phyloP scores from a whole-genome alignment of 2,113 vertebrate genomes.

The Urocynchramus pylzowi region DNA sequence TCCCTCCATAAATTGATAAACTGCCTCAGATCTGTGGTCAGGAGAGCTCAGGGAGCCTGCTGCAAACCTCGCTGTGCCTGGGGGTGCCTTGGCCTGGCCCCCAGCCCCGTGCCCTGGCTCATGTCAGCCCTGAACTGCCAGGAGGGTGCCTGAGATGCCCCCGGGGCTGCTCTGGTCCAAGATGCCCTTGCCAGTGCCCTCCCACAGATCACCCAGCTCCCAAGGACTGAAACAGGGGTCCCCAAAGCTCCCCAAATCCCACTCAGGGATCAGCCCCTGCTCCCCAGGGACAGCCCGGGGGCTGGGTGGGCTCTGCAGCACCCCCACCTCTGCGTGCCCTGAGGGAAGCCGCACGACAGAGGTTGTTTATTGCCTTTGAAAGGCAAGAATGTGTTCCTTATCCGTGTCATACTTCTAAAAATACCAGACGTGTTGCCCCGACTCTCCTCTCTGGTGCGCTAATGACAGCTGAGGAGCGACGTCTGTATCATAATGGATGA shows the following conservation, averaged over 20 bases:
- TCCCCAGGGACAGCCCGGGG: background rate
- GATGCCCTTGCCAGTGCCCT: background rate
- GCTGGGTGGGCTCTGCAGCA: background rate
- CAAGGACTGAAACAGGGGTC: background rate
- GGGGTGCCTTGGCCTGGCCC: background rate
- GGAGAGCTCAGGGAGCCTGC: background rate
- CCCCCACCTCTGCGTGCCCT: rapidly evolving
- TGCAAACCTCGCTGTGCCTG: background rate
- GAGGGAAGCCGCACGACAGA: rapidly evolving
- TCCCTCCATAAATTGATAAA: constrained; percentile 7
- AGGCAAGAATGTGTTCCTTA: background rate
- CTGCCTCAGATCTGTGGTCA: background rate
- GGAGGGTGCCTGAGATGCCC: rapidly evolving
- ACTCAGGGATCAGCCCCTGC: rapidly evolving
- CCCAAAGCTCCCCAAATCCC: background rate
- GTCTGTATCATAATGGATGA: background rate
- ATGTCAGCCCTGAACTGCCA: background rate
- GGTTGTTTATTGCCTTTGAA: background rate
- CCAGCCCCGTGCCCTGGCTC: background rate
- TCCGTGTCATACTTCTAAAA: background rate
- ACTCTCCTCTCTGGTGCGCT: background rate
- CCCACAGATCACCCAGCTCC: background rate
- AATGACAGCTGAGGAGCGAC: constrained; percentile 19
- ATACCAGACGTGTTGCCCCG: background rate
- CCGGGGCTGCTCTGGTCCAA: rapidly evolving